Evolutionary conservation across 2,888 invertebrate species (phyloP).

Genomic region (Pherbina coryleti): DNA sequence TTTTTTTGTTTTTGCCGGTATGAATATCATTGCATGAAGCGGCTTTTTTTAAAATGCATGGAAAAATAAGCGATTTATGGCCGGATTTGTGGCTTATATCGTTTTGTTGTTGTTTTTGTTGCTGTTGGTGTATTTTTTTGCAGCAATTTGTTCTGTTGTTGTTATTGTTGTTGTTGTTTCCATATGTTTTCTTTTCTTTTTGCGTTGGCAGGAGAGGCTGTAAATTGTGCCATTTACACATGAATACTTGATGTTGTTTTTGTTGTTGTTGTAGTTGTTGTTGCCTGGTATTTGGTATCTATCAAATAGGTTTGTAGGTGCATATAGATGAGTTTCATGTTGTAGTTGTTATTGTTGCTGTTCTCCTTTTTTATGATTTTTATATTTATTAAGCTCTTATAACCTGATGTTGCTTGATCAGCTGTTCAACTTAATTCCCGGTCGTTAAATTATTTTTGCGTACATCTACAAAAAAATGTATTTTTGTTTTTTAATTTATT

Average conservation of each 20-base stretch:
- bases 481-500: no score
- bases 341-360: neutral
- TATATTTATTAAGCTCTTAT: neutral
- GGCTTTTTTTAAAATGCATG: constrained; percentile 32
- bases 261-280: neutral
- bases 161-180: neutral
- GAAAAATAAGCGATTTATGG: constrained; percentile 50
- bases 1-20: neutral
- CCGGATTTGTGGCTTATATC: constrained; percentile 51
- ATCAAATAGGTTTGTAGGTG: neutral
- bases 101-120: constrained; percentile 33
- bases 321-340: neutral
- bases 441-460: neutral
- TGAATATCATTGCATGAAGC: neutral
- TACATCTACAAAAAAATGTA: no score
- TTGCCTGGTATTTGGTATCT: neutral
- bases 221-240: neutral
- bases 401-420: neutral
- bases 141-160: neutral
- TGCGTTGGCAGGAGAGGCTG: neutral
- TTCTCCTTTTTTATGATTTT: neutral
- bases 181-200: neutral
- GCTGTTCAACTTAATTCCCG: constrained; percentile 4
- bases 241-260: neutral
- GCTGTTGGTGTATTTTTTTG: neutral